Evolutionary conservation across 2,888 invertebrate species (phyloP), one percentile per base, ranked within the genome.

Genomic region (Miltochrista miniata): DNA sequence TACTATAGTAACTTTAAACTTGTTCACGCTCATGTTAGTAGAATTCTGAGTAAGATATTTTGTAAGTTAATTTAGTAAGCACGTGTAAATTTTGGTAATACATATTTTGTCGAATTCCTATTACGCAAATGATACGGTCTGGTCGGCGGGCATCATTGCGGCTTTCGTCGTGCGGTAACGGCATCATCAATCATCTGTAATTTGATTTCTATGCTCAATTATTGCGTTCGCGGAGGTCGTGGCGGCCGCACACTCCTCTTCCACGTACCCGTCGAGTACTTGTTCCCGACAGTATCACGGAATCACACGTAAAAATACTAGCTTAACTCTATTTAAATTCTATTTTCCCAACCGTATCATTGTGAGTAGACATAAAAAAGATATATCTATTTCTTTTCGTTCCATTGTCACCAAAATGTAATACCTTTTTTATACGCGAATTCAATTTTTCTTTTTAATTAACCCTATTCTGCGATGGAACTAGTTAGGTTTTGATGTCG

Each of bases 151-250:
- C 83, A 83, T 83, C 86, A 83, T 83, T 87, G 89, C 83, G 82
- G 86, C 87, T 83, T 77, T 80, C 76, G 81, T 86, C 87, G 88
- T 89, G 88, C 87, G 63, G 81, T 89, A 91, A 90, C 91, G 90
- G 90, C 81, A 90, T 89, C 88, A 86, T 90, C 90, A 90, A 91
- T 91, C 90, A 86, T 90, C 88, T 84, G 85, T 90, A 90, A 91
- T 91, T 90, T 90, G 90, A 90, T 91, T 91, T 90, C 90, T 90
- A 90, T 89, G 87, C 88, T 90, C 91, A 91, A 90, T 91, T 91
- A 91, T 90, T 90, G 84, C 88, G 87, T 89, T 84, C 85, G 84
- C 85, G 81, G 87, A 88, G 89, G 86, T 90, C 90, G 88, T 71
- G 69, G 67, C 78, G 74, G 80, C 74, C 76, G 78, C 77, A 76